Evolutionary conservation across 2,888 invertebrate genomes (phyloP), one percentile per base, ranked within the genome.

Genomic region (Cephonodes hylas): DNA sequence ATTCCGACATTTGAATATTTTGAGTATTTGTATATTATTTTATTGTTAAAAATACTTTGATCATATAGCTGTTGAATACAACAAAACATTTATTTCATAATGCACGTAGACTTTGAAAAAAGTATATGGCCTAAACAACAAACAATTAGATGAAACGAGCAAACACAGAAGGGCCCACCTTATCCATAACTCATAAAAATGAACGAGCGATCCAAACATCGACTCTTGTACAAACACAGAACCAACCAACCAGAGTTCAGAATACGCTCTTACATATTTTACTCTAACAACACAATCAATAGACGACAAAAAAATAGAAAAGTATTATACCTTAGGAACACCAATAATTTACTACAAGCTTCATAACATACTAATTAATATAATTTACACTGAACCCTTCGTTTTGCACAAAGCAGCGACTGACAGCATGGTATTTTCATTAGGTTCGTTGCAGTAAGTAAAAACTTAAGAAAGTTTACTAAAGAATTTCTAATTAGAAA

Each of bases 401-500:
- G 25, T 15, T 25, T 53, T 44, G 25, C 15, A 38, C 15, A 63
- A 56, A 72, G 74, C 70, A 71, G 74, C 75, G 79, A 83, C 83
- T 86, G 89, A 88, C 88, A 84, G 76, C 74, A 74, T 69, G 89
- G 87, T 78, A 89, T 91, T 91, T 89, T 91, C 90, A 91, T 92
- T 89, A 91, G 86, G 80, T 84, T 82, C 81, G 82, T 83, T 86
- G 85, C 85, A 86, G 83, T 84, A 86, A 83, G 87, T 90, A 91
- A 91, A 91, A 91, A 91, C 90, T 90, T 91, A 88, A 89, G 89
- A 91, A 91, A 90, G 84, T 90, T 89, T 88, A 86, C 86, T 86
- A 76, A 91, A 90, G 91, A 91, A 91, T 92, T 91, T 92, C 85
- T 91, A 91, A 91, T 91, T 92, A 91, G 89, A 90, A 89, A 91